phyloP scores from a whole-genome alignment of 2,797 vertebrate genomes.

The Enteromius anoplus region DNA sequence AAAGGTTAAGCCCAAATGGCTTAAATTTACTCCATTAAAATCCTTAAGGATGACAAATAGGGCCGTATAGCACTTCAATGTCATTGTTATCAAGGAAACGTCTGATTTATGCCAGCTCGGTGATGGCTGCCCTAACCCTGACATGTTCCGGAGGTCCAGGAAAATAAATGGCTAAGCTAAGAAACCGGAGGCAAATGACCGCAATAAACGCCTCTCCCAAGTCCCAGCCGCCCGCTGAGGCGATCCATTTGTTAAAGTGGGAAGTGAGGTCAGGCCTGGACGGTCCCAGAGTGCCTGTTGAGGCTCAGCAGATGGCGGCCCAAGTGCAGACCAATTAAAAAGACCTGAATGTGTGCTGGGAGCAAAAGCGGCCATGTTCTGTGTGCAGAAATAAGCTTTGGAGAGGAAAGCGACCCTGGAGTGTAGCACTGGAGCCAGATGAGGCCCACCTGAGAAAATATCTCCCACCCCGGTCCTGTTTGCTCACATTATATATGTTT shows the following conservation, averaged over 20 bases:
- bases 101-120: slow-evolving; percentile 46
- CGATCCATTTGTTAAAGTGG: slow-evolving; percentile 43
- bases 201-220: slow-evolving; percentile 45
- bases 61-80: slow-evolving; percentile 50
- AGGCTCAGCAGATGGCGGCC: slow-evolving; percentile 16
- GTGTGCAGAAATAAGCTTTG: background rate
- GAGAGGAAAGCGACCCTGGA: slow-evolving; percentile 2
- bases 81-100: slow-evolving; percentile 54
- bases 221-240: slow-evolving; percentile 8
- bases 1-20: slow-evolving; percentile 47
- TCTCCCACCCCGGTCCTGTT: background rate
- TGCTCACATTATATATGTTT: background rate
- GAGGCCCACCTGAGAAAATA: slow-evolving; percentile 1
- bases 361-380: slow-evolving; percentile 2
- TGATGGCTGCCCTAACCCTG: slow-evolving; percentile 51
- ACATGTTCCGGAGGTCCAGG: slow-evolving; percentile 49
- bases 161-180: slow-evolving; percentile 58
- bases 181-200: slow-evolving; percentile 49
- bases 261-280: slow-evolving; percentile 44
- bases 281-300: slow-evolving; percentile 36
- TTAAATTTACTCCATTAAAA: slow-evolving; percentile 59
- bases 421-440: background rate
- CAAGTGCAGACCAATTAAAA: slow-evolving; percentile 44
- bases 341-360: slow-evolving; percentile 12
- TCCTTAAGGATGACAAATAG: slow-evolving; percentile 53